Evolutionary conservation across 2,888 invertebrate genomes (phyloP), one percentile per base, ranked within the genome.

Genomic region (Salpingus planirostris): DNA sequence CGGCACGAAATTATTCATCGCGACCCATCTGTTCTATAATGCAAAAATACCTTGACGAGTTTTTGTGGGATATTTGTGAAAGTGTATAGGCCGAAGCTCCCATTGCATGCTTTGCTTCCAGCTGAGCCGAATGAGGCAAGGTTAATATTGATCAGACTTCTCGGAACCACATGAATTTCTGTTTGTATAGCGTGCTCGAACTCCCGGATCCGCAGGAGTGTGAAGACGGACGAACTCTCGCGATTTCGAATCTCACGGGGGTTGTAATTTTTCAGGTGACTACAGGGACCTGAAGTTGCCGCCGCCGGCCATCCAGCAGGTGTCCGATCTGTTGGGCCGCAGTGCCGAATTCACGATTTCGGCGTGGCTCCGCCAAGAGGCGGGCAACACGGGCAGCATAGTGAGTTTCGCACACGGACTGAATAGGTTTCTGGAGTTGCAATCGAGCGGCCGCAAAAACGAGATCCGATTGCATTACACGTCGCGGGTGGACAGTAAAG

Each of bases 391-490:
- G 43, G 88, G 87, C 59, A 80, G 85, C 49, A 81, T 88, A 53
- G 70, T 88, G 51, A 82, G 86, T 54, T 84, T 88, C 68, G 81
- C 84, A 41, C 80, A 80, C 65, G 85, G 83, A 57, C 75, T 76
- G 66, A 80, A 80, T 71, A 80, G 89, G 73, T 40, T 40, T 31
- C 73, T 90, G 71, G 89, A 91, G 73, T 74, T 91, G 67, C 88
- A 90, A 71, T 89, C 88, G 61, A 87, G 86, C 67, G 89, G 89
- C 49, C 76, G 87, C 44, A 80, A 81, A 57, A 82, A 88, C 66
- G 89, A 90, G 68, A 78, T 88, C 59, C 78, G 88, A 49, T 72
- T 88, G 61, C 85, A 86, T 68, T 88, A 87, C 67, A 78, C 78
- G 63, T 76, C 78, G 52, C 73, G 73, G 46, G 74, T 76, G 45